phyloP scores from a whole-genome alignment of 2,888 invertebrate species.

The Erebia aethiops region DNA sequence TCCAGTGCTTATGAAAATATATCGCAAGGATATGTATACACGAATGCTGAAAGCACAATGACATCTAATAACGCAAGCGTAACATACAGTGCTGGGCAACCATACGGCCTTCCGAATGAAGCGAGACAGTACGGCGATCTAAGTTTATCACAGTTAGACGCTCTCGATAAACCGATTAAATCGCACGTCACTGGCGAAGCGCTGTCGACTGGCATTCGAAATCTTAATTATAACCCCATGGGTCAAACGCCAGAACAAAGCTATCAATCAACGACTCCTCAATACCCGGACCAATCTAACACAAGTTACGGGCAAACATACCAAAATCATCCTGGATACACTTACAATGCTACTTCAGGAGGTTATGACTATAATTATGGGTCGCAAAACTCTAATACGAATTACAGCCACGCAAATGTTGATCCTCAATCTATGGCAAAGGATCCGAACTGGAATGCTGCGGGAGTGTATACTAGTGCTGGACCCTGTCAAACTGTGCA shows the following conservation, averaged over 20 bases:
- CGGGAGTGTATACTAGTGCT: conserved; percentile 75
- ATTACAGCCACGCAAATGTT: conserved; percentile 53
- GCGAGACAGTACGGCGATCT: conserved; percentile 42
- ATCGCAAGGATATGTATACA: conserved; percentile 62
- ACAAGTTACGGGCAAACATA: conserved; percentile 58
- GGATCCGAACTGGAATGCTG: conserved; percentile 57
- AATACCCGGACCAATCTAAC: conserved; percentile 48
- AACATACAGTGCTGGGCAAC: conserved; percentile 47
- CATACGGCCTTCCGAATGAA: conserved; percentile 45
- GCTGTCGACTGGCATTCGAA: conserved; percentile 46
- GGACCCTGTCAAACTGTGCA: conserved; percentile 73
- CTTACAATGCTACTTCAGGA: conserved; percentile 81
- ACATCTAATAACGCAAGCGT: conserved; percentile 51
- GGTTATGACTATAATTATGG: conserved; percentile 85
- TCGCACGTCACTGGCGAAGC: conserved; percentile 75
- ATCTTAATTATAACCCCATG: conserved; percentile 43
- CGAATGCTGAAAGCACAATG: conserved; percentile 53
- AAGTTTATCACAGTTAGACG: conserved; percentile 60
- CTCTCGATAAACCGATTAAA: conserved; percentile 70
- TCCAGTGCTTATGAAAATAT: conserved; percentile 52
- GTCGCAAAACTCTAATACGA: conserved; percentile 75
- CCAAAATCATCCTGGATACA: conserved; percentile 85
- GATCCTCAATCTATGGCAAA: conserved; percentile 53
- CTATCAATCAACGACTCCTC: conserved; percentile 47
- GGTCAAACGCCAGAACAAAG: conserved; percentile 49